These are phyloP conservation scores for Megalonaias nervosa DNA, from an alignment of 1,140 invertebrate genomes.

Conservation along the genomic window DNA sequence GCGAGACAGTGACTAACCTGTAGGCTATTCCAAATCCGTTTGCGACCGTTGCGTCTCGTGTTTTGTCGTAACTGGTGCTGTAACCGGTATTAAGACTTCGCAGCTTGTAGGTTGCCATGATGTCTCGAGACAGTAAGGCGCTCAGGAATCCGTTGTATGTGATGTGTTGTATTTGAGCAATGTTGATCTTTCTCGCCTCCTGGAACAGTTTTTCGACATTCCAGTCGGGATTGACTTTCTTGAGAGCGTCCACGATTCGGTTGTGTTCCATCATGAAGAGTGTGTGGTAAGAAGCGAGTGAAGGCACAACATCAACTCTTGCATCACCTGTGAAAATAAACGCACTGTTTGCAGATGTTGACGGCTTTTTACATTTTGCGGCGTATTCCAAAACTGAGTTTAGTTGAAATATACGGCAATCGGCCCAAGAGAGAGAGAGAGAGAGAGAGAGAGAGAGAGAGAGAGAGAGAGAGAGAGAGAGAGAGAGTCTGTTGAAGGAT, in stretches of 20 bases:
- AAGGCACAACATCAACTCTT: conserved; percentile 87
- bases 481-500: no score
- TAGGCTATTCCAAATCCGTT: conserved; percentile 95
- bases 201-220: conserved; percentile 92
- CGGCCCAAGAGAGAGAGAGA: no score
- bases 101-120: conserved; percentile 78
- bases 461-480: no score
- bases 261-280: conserved; percentile 98
- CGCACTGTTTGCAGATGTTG: no score
- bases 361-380: no score
- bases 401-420: no score
- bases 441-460: no score
- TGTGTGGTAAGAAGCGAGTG: conserved; percentile 96
- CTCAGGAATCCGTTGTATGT: conserved; percentile 93
- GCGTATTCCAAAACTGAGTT: no score
- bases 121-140: conserved; percentile 78
- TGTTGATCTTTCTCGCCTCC: conserved; percentile 87
- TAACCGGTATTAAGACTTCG: conserved; percentile 26
- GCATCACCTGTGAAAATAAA: conserved; percentile 76
- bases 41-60: conserved; percentile 86
- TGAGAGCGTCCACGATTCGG: conserved; percentile 84
- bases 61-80: conserved; percentile 80
- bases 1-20: no score
- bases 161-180: conserved; percentile 95
- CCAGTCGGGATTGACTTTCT: conserved; percentile 91